phyloP scores from a whole-genome alignment of 2,888 invertebrate genomes.

The Orthosia gracilis region DNA sequence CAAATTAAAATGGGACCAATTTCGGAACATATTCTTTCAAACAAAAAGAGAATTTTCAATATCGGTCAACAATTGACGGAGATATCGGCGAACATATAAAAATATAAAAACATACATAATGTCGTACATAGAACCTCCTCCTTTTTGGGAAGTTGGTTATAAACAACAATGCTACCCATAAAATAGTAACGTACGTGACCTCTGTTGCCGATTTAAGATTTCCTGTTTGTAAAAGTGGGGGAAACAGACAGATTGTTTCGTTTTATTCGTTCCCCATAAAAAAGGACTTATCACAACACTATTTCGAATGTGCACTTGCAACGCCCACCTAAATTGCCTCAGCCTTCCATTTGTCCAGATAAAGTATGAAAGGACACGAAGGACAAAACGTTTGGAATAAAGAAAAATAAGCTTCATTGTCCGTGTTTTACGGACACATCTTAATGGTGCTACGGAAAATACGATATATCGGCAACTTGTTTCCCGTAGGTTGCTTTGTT shows the following conservation, averaged over 20 bases:
- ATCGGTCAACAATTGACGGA: too few relatives aligned
- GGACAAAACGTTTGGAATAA: slow-evolving; percentile 45
- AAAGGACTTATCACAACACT: slow-evolving; percentile 33
- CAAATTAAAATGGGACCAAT: too few relatives aligned
- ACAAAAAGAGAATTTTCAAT: too few relatives aligned
- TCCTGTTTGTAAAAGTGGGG: background rate
- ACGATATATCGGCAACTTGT: slow-evolving; percentile 52
- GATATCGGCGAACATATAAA: too few relatives aligned
- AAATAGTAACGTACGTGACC: background rate
- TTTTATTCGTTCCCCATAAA: slow-evolving; percentile 14
- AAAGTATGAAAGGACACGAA: slow-evolving; percentile 47
- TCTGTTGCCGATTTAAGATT: background rate
- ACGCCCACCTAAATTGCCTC: slow-evolving; percentile 15
- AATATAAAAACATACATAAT: too few relatives aligned
- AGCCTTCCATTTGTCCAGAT: slow-evolving; percentile 39
- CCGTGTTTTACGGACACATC: slow-evolving; percentile 44
- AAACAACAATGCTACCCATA: background rate
- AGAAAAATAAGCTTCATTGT: slow-evolving; percentile 50
- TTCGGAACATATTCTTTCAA: too few relatives aligned
- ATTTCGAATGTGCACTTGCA: slow-evolving; percentile 42
- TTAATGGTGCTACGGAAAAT: slow-evolving; percentile 48
- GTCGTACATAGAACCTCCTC: too few relatives aligned
- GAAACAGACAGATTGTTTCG: slow-evolving; percentile 9
- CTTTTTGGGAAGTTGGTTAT: too few relatives aligned
- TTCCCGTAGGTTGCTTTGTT: slow-evolving; percentile 50